Evolutionary conservation across 2,888 invertebrate species (phyloP).

Genomic region (Patella pellucida): DNA sequence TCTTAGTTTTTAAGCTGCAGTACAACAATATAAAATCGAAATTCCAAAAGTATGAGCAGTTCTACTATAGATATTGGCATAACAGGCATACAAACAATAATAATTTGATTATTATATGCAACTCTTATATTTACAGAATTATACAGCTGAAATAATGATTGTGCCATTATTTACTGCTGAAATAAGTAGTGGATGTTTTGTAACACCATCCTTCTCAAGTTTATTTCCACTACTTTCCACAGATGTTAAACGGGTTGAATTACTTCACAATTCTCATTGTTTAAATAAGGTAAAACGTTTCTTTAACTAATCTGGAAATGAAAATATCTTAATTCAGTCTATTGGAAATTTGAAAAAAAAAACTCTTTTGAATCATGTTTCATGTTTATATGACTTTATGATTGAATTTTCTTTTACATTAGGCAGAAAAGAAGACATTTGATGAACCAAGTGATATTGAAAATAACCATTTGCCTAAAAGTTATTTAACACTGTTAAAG

Average conservation of each 20-base stretch:
- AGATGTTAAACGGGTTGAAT: constrained; percentile 62
- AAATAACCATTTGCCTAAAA: constrained; percentile 32
- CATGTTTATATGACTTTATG: too few species aligned
- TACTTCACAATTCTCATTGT: constrained; percentile 39
- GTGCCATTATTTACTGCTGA: constrained; percentile 77
- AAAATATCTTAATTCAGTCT: background rate
- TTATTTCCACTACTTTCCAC: constrained; percentile 75
- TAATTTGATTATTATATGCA: too few species aligned
- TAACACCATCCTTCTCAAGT: constrained; percentile 77
- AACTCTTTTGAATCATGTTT: too few species aligned
- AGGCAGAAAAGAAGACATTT: constrained; percentile 23
- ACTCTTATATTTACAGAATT: constrained; percentile 74
- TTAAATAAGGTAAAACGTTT: background rate
- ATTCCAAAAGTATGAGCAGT: too few species aligned
- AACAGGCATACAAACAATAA: too few species aligned
- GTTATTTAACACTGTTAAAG: constrained; percentile 32
- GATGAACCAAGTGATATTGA: constrained; percentile 24
- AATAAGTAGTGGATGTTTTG: constrained; percentile 76
- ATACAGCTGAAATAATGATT: constrained; percentile 76
- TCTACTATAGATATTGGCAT: too few species aligned
- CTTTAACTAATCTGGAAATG: background rate
- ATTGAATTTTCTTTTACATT: too few species aligned
- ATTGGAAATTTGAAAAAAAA: too few species aligned
- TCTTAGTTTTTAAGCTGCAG: too few species aligned
- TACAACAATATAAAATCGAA: too few species aligned